phyloP scores from a whole-genome alignment of 2,888 invertebrate species.

The Yponomeuta sedellus region DNA sequence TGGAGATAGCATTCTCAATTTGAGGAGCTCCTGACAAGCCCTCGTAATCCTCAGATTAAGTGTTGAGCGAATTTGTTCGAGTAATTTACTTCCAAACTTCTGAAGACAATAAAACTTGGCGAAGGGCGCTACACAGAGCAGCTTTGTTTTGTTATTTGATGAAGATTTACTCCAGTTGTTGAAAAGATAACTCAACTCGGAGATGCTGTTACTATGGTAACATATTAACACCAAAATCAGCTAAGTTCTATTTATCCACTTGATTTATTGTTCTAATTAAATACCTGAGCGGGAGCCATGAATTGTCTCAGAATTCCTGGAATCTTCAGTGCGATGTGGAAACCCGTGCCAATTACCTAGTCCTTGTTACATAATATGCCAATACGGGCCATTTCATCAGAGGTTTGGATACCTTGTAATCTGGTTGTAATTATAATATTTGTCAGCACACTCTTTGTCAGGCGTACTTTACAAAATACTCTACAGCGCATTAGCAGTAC shows the following conservation, averaged over 20 bases:
- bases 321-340: constrained; percentile 20
- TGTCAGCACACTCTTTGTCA: not conserved
- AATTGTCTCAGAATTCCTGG: constrained; percentile 47
- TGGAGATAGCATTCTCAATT: constrained; percentile 66
- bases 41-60: constrained; percentile 70
- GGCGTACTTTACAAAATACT: not conserved
- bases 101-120: constrained; percentile 70
- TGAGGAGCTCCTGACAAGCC: constrained; percentile 56
- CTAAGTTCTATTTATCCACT: constrained; percentile 41
- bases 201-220: not conserved
- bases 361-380: constrained; percentile 6
- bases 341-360: constrained; percentile 9
- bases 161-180: constrained; percentile 49
- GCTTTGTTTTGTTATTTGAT: constrained; percentile 56
- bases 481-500: too few species aligned
- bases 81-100: constrained; percentile 71
- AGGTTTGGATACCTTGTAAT: constrained; percentile 18
- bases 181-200: constrained; percentile 26
- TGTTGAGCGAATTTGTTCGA: constrained; percentile 70
- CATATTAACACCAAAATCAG: constrained; percentile 23
- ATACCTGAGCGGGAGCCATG: constrained; percentile 52
- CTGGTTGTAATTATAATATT: not conserved
- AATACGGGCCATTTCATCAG: constrained; percentile 11
- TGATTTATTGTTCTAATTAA: constrained; percentile 63
- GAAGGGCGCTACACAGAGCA: constrained; percentile 50